A percentile compares a stretch with the other conserved stretches of the same genome.
These are phyloP conservation scores for Panthera tigris DNA, from an alignment of 2,113 vertebrate species.

Conservation along the genomic window DNA sequence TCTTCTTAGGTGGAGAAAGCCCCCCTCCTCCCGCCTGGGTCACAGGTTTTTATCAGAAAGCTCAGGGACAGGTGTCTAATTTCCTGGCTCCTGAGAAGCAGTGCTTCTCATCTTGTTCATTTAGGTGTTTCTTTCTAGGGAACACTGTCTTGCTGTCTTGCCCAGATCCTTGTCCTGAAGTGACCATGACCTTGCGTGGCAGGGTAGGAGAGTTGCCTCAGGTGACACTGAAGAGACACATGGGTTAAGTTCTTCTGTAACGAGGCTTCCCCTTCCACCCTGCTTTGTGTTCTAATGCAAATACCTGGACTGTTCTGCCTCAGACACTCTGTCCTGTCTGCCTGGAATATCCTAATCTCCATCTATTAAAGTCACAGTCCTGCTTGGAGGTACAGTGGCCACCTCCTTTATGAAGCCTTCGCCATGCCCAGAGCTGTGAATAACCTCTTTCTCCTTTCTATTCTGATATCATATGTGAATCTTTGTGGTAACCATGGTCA, in stretches of 20 bases:
- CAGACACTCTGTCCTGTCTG: too few relatives aligned
- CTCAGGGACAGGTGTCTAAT: neutral
- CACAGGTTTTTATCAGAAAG: neutral
- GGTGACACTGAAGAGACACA: neutral
- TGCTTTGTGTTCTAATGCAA: neutral
- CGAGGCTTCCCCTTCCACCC: too few relatives aligned
- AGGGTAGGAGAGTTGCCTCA: neutral
- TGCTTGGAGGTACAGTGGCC: neutral
- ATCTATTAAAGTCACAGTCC: neutral
- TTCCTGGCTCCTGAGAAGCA: neutral
- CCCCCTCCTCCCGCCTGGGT: rapidly evolving
- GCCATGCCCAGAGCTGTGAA: neutral
- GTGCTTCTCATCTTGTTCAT: neutral
- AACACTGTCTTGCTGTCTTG: too few relatives aligned
- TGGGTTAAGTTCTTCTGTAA: neutral
- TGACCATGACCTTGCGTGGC: neutral
- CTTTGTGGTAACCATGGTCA: neutral
- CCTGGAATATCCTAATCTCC: neutral
- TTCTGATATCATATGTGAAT: too few relatives aligned
- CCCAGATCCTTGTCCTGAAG: neutral
- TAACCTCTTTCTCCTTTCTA: neutral
- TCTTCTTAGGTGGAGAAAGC: neutral
- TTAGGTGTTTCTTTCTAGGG: neutral
- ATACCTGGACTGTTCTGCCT: too few relatives aligned
- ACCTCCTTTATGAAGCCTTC: neutral